Conservation (phyloP, 1,140 invertebrate genomes). For the Portunus trituberculatus region DNA sequence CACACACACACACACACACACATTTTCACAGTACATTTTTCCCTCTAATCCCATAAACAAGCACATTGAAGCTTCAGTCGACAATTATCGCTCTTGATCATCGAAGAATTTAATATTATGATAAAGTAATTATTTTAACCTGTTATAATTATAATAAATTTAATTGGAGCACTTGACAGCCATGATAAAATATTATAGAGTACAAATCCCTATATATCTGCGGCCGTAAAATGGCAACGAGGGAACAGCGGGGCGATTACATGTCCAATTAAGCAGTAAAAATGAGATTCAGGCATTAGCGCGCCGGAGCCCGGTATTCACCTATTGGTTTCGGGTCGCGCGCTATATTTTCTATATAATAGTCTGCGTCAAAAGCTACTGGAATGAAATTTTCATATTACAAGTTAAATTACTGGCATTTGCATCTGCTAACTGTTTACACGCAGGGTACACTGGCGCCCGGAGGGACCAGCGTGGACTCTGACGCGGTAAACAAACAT, state of each 20-base stretch:
- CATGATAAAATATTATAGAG: slow-evolving; percentile 11
- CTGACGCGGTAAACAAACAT: not conserved
- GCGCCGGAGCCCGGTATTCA: not conserved
- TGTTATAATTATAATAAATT: slow-evolving; percentile 25
- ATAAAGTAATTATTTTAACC: not conserved
- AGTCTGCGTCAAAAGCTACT: not conserved
- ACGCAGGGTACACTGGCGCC: not conserved
- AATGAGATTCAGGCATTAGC: slow-evolving; percentile 13
- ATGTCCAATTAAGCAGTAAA: slow-evolving; percentile 23
- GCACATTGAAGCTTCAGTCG: not conserved
- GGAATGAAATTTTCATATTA: slow-evolving; percentile 16
- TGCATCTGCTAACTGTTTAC: slow-evolving; percentile 12
- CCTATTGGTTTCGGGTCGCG: slow-evolving; percentile 8
- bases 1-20: slow-evolving; percentile 8
- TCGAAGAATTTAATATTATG: slow-evolving; percentile 1
- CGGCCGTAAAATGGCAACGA: slow-evolving; percentile 18
- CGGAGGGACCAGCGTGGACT: not conserved
- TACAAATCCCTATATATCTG: slow-evolving; percentile 7
- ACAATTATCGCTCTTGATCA: not conserved
- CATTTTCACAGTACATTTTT: not conserved
- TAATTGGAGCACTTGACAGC: slow-evolving; percentile 4
- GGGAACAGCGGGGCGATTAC: slow-evolving; percentile 8
- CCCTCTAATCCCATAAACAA: not conserved
- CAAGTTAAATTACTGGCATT: slow-evolving; percentile 14
- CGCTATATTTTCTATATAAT: not conserved